Evolutionary conservation across 2,113 vertebrate species (phyloP), one percentile per base, ranked within the genome.

Genomic region (Platysternon megacephalum): DNA sequence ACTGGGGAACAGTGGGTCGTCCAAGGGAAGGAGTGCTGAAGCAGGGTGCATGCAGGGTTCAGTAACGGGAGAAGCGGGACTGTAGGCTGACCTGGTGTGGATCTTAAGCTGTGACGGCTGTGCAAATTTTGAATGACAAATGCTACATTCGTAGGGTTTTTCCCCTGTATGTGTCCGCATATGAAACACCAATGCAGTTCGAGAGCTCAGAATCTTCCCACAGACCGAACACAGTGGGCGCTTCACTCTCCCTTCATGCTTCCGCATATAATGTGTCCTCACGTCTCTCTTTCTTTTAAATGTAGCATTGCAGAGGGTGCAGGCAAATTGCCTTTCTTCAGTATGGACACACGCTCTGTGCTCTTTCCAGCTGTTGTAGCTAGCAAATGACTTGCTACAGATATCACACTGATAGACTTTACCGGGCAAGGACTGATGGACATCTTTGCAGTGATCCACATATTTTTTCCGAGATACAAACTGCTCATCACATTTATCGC

Each of bases 91-190:
- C 98, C 98, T 98, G 93, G 97, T 97, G 3, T 98, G 98, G 90
- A 98, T 97, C 94, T 98, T 98, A 35, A 98, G 98, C n/a, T 98
- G 98, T 0, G 98, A 98, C 0, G 97, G 98, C 86, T 98, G 98
- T n/a, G 98, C 95, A 48, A 98, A 98, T 42, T 92, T 93, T 8
- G 97, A 55, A 19, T 39, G 90, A 6, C 98, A 98, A 12, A 98
- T 1, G 16, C 88, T 29, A 1, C 98, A 98, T 79, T 98, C 93
- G 0, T 98, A 95, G 1, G 98, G 98, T 48, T 98, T 98, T 65
- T 98, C 98, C 1, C 98, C 98, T 0, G 98, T 98, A 28, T 98
- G 98, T 0, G 97, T 98, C 49, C 97, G 85, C 98, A 98, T 98
- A 16, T 98, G 98, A 32, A 98, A 96, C 29, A 98, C 97, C 1